A percentile compares a stretch with the other conserved stretches of the same genome.
These are phyloP conservation scores for Notamacropus eugenii DNA, from an alignment of 2,797 vertebrate species.

Conservation along the genomic window DNA sequence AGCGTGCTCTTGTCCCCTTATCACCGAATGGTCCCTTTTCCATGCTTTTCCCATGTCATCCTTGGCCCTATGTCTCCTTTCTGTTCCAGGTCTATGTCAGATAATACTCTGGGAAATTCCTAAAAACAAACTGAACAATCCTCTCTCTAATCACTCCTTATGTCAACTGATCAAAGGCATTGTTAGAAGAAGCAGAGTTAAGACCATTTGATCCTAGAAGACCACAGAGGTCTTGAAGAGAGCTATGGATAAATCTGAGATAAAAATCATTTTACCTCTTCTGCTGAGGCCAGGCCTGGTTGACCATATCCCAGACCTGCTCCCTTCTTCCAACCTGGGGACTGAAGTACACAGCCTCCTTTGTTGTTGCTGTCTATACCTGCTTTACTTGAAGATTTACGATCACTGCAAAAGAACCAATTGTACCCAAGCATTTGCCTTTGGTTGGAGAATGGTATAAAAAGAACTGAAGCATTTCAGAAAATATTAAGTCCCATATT, in stretches of 20 bases:
- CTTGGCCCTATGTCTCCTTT: not conserved
- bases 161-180: not conserved
- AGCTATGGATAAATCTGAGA: not conserved
- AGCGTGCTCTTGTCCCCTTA: not conserved
- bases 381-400: slow-evolving; percentile 78
- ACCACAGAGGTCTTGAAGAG: slow-evolving; percentile 47
- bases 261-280: slow-evolving; percentile 83
- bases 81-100: not conserved
- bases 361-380: slow-evolving; percentile 82
- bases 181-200: slow-evolving; percentile 7
- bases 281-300: slow-evolving; percentile 83
- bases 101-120: not conserved
- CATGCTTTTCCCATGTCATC: not conserved
- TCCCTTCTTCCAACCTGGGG: slow-evolving; percentile 84
- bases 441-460: not conserved
- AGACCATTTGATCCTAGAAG: slow-evolving; percentile 43
- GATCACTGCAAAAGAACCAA: slow-evolving; percentile 82
- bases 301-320: slow-evolving; percentile 83
- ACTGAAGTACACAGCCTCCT: slow-evolving; percentile 84
- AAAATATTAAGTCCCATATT: not conserved
- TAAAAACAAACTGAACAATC: not conserved
- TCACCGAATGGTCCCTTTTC: not conserved
- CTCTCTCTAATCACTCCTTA: not conserved
- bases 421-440: not conserved
- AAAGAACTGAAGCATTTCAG: not conserved